These are phyloP conservation scores for Polyploca ridens DNA, from an alignment of 2,888 invertebrate species.

Conservation along the genomic window DNA sequence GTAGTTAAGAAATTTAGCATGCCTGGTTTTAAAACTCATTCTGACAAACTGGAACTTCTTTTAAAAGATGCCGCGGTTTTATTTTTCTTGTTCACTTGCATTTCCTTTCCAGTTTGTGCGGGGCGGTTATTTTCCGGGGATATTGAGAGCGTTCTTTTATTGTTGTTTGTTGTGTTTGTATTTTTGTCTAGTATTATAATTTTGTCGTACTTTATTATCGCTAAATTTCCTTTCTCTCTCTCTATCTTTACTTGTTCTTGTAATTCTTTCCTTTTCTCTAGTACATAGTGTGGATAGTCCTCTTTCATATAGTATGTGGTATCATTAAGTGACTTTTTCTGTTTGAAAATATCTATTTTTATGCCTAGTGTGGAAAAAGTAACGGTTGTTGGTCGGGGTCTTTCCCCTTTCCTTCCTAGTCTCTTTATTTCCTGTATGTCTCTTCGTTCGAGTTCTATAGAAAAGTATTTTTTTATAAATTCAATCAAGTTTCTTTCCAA, in stretches of 20 bases:
- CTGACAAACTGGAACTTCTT: slow-evolving; percentile 15
- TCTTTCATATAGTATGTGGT: too few species aligned
- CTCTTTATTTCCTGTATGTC: not conserved
- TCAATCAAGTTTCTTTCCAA: too few species aligned
- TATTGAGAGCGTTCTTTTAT: not conserved
- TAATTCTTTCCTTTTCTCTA: slow-evolving; percentile 20
- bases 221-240: slow-evolving; percentile 15
- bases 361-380: slow-evolving; percentile 13
- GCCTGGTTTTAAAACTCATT: slow-evolving; percentile 15
- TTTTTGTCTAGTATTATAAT: too few species aligned
- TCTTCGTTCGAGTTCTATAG: not conserved
- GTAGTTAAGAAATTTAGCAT: slow-evolving; percentile 14
- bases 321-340: slow-evolving; percentile 16
- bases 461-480: too few species aligned
- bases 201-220: slow-evolving; percentile 18
- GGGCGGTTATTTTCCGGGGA: too few species aligned
- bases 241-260: slow-evolving; percentile 18
- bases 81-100: slow-evolving; percentile 5
- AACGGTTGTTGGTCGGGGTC: too few species aligned
- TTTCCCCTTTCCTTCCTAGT: slow-evolving; percentile 12
- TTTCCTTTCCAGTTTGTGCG: slow-evolving; percentile 14
- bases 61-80: too few species aligned
- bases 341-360: slow-evolving; percentile 19
- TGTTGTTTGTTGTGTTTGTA: too few species aligned
- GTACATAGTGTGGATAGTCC: slow-evolving; percentile 13